Evolutionary conservation across 1,140 invertebrate genomes (phyloP).

Genomic region (Halesus radiatus): DNA sequence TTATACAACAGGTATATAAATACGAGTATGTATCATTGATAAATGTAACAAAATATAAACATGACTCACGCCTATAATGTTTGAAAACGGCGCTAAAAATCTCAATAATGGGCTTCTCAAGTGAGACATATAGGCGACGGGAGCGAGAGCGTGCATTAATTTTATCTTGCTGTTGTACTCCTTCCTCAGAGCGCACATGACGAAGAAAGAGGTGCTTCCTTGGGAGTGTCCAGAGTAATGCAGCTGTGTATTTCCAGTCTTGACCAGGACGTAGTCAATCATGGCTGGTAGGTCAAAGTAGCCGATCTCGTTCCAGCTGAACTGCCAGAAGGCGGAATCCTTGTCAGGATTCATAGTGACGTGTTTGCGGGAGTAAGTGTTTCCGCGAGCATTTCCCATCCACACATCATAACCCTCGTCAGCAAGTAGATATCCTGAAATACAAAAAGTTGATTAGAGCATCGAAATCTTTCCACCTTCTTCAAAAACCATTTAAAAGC

Average conservation of each 20-base stretch:
- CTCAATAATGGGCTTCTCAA: constrained; percentile 52
- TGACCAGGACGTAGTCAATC: constrained; percentile 71
- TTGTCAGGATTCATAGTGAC: constrained; percentile 63
- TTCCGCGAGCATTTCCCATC: constrained; percentile 81
- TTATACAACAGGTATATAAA: too few relatives aligned
- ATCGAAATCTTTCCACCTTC: too few relatives aligned
- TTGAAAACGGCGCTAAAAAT: too few relatives aligned
- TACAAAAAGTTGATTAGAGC: too few relatives aligned
- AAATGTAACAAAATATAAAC: too few relatives aligned
- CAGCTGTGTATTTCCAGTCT: constrained; percentile 66
- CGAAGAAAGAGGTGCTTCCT: constrained; percentile 77
- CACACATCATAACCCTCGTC: constrained; percentile 80
- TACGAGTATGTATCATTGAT: too few relatives aligned
- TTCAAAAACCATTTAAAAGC: too few relatives aligned
- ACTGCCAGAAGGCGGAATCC: constrained; percentile 74
- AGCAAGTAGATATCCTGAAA: constrained; percentile 63
- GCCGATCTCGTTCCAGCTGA: constrained; percentile 78
- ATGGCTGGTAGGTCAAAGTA: constrained; percentile 75
- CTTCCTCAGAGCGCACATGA: constrained; percentile 72
- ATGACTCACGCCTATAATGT: too few relatives aligned
- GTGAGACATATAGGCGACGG: constrained; percentile 69
- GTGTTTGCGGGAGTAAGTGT: constrained; percentile 78
- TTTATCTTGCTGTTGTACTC: constrained; percentile 75
- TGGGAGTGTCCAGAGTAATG: constrained; percentile 71
- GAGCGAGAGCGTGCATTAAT: constrained; percentile 74